Conservation (phyloP, 2,797 vertebrate species). For the Phyllotis vaccarum region DNA sequence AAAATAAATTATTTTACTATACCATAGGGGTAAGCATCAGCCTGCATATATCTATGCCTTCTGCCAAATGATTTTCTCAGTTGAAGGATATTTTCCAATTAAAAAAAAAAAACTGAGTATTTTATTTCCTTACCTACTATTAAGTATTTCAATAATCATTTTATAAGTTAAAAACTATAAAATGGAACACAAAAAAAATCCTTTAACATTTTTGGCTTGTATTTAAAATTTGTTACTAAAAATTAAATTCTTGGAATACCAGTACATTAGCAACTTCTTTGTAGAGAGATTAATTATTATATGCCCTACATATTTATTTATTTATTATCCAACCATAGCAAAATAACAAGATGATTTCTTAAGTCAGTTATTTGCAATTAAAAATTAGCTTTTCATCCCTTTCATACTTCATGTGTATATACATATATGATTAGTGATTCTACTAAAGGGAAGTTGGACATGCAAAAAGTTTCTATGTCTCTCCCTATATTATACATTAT, state of each 20-base stretch:
- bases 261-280: slow-evolving; percentile 71
- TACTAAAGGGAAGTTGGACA: slow-evolving; percentile 63
- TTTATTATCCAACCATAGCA: slow-evolving; percentile 87
- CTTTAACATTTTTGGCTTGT: slow-evolving; percentile 75
- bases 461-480: slow-evolving; percentile 68
- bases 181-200: slow-evolving; percentile 77
- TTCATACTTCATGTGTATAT: slow-evolving; percentile 74
- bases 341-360: slow-evolving; percentile 77
- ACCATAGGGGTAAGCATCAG: slow-evolving; percentile 71
- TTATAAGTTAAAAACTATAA: slow-evolving; percentile 71
- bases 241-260: slow-evolving; percentile 70
- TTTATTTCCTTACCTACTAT: slow-evolving; percentile 80
- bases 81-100: slow-evolving; percentile 78
- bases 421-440: slow-evolving; percentile 37
- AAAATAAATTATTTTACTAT: slow-evolving; percentile 82
- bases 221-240: slow-evolving; percentile 73
- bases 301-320: slow-evolving; percentile 87
- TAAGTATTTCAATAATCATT: slow-evolving; percentile 81
- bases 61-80: slow-evolving; percentile 79
- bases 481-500: slow-evolving; percentile 73
- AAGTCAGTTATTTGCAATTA: slow-evolving; percentile 75
- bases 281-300: slow-evolving; percentile 76
- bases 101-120: slow-evolving; percentile 70
- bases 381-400: slow-evolving; percentile 78
- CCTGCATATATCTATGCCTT: slow-evolving; percentile 67